Conservation (phyloP, 2,113 vertebrate genomes). For the Oreochromis spilurus region DNA sequence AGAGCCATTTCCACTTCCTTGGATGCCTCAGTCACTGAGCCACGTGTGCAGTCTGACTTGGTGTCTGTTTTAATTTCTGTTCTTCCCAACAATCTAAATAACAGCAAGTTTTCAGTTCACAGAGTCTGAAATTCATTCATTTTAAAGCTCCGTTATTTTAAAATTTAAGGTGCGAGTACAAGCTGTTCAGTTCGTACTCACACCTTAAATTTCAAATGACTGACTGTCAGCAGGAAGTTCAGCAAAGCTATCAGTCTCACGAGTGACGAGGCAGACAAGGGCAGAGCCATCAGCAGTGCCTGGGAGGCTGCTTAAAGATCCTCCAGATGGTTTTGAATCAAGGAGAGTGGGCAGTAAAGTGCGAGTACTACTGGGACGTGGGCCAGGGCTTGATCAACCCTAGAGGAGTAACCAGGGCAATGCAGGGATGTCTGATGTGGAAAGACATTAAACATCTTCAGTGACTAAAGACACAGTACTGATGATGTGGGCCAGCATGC, state of each 20-base stretch:
- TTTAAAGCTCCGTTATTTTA: not conserved
- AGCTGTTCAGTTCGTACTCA: not conserved
- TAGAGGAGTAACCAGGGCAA: not conserved
- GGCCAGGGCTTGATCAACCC: conserved; percentile 10
- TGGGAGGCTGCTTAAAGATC: not conserved
- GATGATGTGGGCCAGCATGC: not conserved
- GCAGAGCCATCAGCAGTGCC: not conserved
- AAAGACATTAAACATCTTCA: not conserved
- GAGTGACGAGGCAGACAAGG: not conserved
- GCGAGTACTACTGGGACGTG: not conserved
- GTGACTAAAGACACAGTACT: not conserved
- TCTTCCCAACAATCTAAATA: not conserved
- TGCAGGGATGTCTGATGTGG: not conserved
- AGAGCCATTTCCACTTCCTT: not conserved
- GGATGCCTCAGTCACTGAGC: not conserved
- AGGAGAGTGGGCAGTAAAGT: not conserved
- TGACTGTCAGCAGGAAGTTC: not conserved
- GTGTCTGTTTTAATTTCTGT: not conserved
- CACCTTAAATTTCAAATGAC: conserved; percentile 16
- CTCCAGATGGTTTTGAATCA: conserved; percentile 26
- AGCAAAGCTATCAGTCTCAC: not conserved
- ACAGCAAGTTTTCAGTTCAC: not conserved
- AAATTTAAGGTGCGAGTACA: not conserved
- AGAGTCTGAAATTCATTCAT: not conserved
- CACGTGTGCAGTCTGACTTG: not conserved